phyloP scores from a whole-genome alignment of 1,140 invertebrate species.

The Micrasema longulum region DNA sequence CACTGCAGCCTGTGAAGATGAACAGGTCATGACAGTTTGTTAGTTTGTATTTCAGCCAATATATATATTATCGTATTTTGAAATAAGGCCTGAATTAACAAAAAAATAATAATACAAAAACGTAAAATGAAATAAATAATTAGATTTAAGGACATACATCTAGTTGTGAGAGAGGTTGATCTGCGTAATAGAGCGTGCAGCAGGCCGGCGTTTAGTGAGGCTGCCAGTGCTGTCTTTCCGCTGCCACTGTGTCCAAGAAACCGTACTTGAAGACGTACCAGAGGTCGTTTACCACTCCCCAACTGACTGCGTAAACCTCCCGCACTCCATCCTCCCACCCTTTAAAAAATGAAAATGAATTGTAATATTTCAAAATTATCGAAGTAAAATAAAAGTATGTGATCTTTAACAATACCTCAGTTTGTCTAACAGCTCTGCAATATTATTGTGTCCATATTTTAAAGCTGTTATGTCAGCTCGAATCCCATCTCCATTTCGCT shows the following conservation, averaged over 20 bases:
- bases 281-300: conserved; percentile 72
- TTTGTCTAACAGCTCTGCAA: conserved; percentile 79
- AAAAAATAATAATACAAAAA: conserved; percentile 2
- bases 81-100: no score
- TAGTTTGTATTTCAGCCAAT: no score
- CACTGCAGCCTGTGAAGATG: no score
- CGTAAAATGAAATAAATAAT: conserved; percentile 21
- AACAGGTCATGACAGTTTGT: no score
- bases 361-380: not conserved
- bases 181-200: conserved; percentile 75
- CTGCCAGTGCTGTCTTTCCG: conserved; percentile 82
- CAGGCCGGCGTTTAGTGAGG: conserved; percentile 78
- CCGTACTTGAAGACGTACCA: conserved; percentile 79
- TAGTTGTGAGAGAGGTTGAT: conserved; percentile 63
- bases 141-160: conserved; percentile 57
- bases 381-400: not conserved
- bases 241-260: conserved; percentile 80
- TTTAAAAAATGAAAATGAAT: not conserved
- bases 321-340: conserved; percentile 64
- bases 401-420: conserved; percentile 67
- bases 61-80: no score
- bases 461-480: conserved; percentile 85
- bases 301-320: conserved; percentile 77
- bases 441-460: conserved; percentile 81
- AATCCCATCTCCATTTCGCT: conserved; percentile 79